Evolutionary conservation across 2,888 invertebrate species (phyloP).

Genomic region (Noctua pronuba): DNA sequence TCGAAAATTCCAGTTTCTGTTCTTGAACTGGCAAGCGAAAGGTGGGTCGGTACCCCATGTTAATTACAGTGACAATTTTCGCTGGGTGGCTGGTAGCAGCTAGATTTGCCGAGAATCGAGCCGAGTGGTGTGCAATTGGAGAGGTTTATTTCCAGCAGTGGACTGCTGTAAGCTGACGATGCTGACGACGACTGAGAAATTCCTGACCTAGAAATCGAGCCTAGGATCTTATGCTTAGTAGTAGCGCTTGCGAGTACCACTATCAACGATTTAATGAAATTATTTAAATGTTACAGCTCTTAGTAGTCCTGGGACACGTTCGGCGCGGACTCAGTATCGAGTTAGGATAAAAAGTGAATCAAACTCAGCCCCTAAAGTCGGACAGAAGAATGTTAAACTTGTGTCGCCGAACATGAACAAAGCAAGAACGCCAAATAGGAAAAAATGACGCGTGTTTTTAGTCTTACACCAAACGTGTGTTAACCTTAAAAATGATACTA

Average conservation of each 20-base stretch:
- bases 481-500: background rate
- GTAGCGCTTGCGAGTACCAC: background rate
- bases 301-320: conserved; percentile 15
- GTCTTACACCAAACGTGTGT: background rate
- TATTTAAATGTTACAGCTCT: conserved; percentile 33
- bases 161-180: background rate
- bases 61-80: background rate
- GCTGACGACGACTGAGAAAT: background rate
- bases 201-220: background rate
- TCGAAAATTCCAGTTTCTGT: background rate
- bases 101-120: background rate
- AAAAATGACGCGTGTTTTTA: background rate
- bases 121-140: background rate
- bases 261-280: background rate
- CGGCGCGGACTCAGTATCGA: background rate
- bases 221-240: background rate
- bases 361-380: background rate
- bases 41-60: background rate
- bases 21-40: background rate
- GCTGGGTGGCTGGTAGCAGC: background rate
- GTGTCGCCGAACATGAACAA: background rate
- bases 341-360: conserved; percentile 18
- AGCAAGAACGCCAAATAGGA: background rate
- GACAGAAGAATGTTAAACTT: conserved; percentile 1
- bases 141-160: background rate